These are phyloP conservation scores for Neoitamus cyanurus DNA, from an alignment of 2,888 invertebrate species.

Conservation along the genomic window DNA sequence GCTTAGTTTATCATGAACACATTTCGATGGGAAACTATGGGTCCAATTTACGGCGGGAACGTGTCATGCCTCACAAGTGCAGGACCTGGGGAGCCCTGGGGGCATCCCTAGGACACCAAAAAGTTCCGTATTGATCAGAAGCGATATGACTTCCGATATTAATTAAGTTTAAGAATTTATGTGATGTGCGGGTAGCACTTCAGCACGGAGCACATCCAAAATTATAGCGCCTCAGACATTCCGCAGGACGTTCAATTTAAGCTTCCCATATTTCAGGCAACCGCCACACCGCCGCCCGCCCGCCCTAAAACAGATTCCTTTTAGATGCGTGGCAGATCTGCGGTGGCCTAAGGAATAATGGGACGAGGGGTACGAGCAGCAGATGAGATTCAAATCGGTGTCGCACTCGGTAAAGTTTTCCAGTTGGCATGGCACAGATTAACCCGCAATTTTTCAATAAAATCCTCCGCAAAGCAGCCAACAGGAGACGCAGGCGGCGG, in stretches of 20 bases:
- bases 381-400: conserved; percentile 30
- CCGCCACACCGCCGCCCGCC: not conserved
- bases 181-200: not conserved
- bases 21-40: conserved; percentile 12
- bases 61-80: not conserved
- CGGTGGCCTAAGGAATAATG: not conserved
- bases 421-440: conserved; percentile 6
- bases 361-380: not conserved
- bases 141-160: conserved; percentile 27
- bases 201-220: not conserved
- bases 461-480: not conserved
- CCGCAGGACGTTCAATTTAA: not conserved
- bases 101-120: not conserved
- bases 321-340: not conserved
- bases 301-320: not conserved
- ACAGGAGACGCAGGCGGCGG: not conserved
- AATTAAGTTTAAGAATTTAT: conserved; percentile 36
- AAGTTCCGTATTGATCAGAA: conserved; percentile 12
- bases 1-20: conserved; percentile 24
- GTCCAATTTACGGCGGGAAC: conserved; percentile 15
- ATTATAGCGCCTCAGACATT: not conserved
- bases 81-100: not conserved
- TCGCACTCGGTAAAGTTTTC: conserved; percentile 21
- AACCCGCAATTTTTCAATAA: conserved; percentile 39
- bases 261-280: not conserved